A percentile compares a stretch with the other conserved stretches of the same genome.
phyloP scores from a whole-genome alignment of 2,888 invertebrate species.

The Odontothrips loti region DNA sequence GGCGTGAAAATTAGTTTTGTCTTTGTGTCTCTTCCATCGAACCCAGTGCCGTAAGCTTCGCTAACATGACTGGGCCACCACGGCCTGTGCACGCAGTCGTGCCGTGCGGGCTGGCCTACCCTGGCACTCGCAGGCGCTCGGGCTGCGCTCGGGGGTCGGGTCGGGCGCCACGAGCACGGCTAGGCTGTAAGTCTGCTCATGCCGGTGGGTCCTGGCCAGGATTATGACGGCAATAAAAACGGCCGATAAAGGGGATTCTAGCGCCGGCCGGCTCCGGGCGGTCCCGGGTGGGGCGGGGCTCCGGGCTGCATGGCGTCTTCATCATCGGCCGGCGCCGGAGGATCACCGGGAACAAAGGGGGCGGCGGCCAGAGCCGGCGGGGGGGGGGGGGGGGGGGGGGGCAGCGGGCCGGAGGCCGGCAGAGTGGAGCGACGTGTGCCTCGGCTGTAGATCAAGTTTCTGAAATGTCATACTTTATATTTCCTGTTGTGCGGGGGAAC shows the following conservation, averaged over 20 bases:
- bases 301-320: neutral
- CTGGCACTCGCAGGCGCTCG: no score
- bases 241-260: neutral
- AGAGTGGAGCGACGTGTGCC: no score
- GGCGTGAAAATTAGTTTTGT: no score
- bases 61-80: no score
- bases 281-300: neutral
- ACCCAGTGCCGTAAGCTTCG: no score
- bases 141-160: neutral
- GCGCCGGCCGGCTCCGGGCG: neutral
- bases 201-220: neutral
- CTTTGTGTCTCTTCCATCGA: no score
- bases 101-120: no score
- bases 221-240: conserved; percentile 6
- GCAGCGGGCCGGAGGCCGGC: no score
- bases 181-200: no score
- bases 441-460: neutral
- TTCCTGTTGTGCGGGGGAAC: conserved; percentile 19
- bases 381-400: neutral
- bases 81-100: no score
- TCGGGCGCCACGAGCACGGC: neutral
- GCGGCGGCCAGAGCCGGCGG: neutral
- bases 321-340: neutral
- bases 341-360: neutral
- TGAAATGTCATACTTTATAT: conserved; percentile 20